A percentile compares a stretch with the other conserved stretches of the same genome.
Evolutionary conservation across 1,140 invertebrate species (phyloP).

Genomic region (Drosophila parabipectinata): DNA sequence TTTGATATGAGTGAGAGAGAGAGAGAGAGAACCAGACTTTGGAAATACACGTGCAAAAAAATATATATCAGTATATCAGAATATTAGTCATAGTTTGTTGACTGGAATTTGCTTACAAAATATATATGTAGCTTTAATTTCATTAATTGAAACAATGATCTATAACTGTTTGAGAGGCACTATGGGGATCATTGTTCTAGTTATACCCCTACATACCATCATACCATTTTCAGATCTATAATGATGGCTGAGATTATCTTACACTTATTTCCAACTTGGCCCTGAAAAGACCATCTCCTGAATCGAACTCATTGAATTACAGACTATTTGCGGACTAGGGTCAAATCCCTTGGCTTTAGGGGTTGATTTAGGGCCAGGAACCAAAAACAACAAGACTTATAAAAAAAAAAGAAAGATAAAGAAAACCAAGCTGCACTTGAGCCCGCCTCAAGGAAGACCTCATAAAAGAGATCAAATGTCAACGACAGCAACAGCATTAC

Average conservation of each 20-base stretch:
- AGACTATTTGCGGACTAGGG: conserved; percentile 37
- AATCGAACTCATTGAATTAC: conserved; percentile 51
- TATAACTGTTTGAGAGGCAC: not conserved
- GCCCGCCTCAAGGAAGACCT: conserved; percentile 54
- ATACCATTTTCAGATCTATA: not conserved
- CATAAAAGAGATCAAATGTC: conserved; percentile 83
- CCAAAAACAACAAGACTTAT: conserved; percentile 17
- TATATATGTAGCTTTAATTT: conserved; percentile 2
- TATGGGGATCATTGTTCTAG: not conserved
- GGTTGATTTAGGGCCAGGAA: conserved; percentile 46
- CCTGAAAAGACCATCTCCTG: conserved; percentile 27
- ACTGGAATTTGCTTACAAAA: conserved; percentile 13
- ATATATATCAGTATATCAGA: not conserved
- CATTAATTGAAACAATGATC: conserved; percentile 6
- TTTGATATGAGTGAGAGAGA: conserved; percentile 68
- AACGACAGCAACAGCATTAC: conserved; percentile 41
- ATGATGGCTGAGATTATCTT: conserved; percentile 1
- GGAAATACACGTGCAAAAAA: conserved; percentile 8
- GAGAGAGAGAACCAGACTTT: conserved; percentile 21
- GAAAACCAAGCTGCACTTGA: conserved; percentile 46
- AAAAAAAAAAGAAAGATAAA: conserved; percentile 30
- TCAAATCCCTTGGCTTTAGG: conserved; percentile 51
- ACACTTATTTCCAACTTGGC: conserved; percentile 2
- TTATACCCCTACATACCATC: not conserved
- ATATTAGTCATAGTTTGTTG: conserved; percentile 35